phyloP scores from a whole-genome alignment of 2,113 vertebrate species.

The Grammomys dolichurus region DNA sequence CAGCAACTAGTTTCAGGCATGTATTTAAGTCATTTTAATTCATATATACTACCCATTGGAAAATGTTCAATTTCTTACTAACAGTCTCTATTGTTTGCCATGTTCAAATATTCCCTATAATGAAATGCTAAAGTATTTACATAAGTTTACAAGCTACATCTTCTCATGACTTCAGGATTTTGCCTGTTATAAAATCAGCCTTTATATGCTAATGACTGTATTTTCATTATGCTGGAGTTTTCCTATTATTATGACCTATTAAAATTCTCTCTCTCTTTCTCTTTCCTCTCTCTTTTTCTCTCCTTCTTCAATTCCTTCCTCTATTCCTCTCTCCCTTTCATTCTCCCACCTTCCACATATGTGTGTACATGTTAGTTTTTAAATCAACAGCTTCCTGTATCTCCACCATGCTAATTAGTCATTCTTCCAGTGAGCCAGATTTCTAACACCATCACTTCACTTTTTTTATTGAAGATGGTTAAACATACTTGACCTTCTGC shows the following conservation, averaged over 20 bases:
- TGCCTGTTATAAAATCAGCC: background rate
- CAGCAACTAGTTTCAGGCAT: background rate
- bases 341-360: too few species aligned
- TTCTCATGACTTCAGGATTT: background rate
- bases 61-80: background rate
- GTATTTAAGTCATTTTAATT: background rate
- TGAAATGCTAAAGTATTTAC: too few species aligned
- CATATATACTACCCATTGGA: background rate
- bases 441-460: background rate
- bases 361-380: background rate
- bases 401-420: background rate
- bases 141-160: background rate
- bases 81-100: background rate
- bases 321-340: background rate
- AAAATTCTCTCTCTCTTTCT: background rate
- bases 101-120: background rate
- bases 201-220: background rate
- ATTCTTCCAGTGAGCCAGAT: background rate
- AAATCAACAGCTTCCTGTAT: background rate
- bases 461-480: conserved; percentile 7
- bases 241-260: background rate
- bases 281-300: background rate
- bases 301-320: too few species aligned
- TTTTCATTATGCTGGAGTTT: background rate
- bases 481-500: background rate